phyloP scores from a whole-genome alignment of 2,888 invertebrate genomes.

The Lissonota sp. region DNA sequence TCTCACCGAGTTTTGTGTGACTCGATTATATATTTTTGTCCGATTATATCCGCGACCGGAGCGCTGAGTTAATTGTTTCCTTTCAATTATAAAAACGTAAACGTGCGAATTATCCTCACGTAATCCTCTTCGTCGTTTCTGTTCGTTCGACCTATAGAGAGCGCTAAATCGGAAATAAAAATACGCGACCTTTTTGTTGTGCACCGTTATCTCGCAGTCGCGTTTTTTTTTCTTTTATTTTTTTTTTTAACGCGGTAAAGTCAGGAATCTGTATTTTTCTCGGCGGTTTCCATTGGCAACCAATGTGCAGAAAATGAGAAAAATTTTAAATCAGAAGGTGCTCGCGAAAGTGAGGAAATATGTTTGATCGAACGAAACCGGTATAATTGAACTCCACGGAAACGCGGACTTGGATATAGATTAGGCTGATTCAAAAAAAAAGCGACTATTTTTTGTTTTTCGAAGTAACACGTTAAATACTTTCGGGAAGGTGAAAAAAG shows the following conservation, averaged over 20 bases:
- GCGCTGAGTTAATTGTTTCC: constrained; percentile 17
- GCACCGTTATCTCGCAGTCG: constrained; percentile 22
- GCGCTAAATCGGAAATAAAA: not conserved
- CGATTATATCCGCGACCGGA: constrained; percentile 18
- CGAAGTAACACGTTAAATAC: too few species aligned
- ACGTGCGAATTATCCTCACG: constrained; percentile 33
- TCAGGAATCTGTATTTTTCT: too few species aligned
- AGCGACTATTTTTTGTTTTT: too few species aligned
- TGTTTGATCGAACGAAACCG: constrained; percentile 61
- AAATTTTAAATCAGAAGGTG: constrained; percentile 5
- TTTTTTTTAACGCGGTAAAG: too few species aligned
- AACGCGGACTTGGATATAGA: not conserved
- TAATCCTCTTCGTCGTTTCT: constrained; percentile 6
- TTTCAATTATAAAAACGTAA: constrained; percentile 6
- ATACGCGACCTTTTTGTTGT: constrained; percentile 22
- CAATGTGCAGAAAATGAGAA: constrained; percentile 64
- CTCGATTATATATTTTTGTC: constrained; percentile 19
- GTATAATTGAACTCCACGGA: constrained; percentile 50
- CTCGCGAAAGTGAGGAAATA: constrained; percentile 26
- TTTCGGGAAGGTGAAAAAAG: too few species aligned
- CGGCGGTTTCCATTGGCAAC: constrained; percentile 74
- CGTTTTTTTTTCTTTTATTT: not conserved
- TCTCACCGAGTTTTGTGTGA: not conserved
- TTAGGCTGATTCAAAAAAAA: too few species aligned
- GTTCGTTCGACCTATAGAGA: constrained; percentile 5